Evolutionary conservation across 2,113 vertebrate species (phyloP).

Genomic region (Hemiscyllium ocellatum): DNA sequence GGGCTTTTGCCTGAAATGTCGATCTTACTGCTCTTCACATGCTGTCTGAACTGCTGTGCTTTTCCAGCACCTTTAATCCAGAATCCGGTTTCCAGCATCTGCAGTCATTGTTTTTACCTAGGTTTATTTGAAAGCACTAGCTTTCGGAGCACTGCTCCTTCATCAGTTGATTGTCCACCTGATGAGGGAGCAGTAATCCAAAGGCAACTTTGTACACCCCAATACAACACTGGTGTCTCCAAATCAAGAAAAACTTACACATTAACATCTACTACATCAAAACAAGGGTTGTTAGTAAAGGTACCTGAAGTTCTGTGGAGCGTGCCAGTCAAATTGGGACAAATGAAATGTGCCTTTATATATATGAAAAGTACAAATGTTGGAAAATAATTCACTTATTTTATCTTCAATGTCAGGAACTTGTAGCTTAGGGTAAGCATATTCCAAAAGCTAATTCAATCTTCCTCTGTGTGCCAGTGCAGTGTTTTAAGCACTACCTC

Average conservation of each 20-base stretch:
- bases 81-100: no score
- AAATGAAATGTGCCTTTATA: background rate
- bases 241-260: background rate
- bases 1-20: no score
- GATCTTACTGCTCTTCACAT: no score
- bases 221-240: no score
- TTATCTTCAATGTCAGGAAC: background rate
- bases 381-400: background rate
- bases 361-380: background rate
- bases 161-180: no score
- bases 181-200: no score
- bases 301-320: background rate
- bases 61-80: no score
- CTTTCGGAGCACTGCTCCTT: no score
- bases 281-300: background rate
- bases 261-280: background rate
- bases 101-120: no score
- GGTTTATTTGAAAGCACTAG: no score
- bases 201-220: no score
- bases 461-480: background rate
- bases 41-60: no score
- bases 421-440: background rate
- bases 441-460: background rate
- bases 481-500: background rate
- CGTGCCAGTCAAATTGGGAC: background rate